Conservation (phyloP, 1,140 invertebrate species). For the Asbolus verrucosus region DNA sequence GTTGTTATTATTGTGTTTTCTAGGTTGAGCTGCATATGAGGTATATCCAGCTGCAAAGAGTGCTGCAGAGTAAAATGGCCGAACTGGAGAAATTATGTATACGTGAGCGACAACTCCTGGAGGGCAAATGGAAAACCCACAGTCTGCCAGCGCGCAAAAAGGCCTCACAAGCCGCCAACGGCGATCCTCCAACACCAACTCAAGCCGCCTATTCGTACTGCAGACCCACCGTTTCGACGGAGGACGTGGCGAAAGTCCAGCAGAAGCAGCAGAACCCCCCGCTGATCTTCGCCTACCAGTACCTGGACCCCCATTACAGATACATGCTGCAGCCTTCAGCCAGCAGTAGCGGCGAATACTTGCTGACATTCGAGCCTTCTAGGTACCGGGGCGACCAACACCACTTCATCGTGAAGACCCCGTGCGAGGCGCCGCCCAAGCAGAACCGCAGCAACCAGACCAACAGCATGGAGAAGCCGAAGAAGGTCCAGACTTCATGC, state of each 20-base stretch:
- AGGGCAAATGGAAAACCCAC: constrained; percentile 89
- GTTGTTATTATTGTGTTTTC: constrained; percentile 44
- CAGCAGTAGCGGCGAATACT: constrained; percentile 73
- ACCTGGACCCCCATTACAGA: constrained; percentile 75
- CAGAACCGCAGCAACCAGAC: constrained; percentile 65
- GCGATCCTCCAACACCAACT: constrained; percentile 64
- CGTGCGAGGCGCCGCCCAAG: constrained; percentile 66
- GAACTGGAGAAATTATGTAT: constrained; percentile 87
- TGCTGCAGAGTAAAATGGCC: constrained; percentile 86
- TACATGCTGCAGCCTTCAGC: constrained; percentile 74
- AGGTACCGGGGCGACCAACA: constrained; percentile 71
- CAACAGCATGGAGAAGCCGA: constrained; percentile 63
- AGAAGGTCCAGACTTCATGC: constrained; percentile 56
- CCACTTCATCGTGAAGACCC: constrained; percentile 74
- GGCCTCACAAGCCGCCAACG: constrained; percentile 68
- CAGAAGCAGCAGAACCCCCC: constrained; percentile 68
- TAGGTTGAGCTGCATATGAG: constrained; percentile 89
- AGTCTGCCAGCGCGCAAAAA: constrained; percentile 86
- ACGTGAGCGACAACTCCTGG: constrained; percentile 84
- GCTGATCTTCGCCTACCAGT: constrained; percentile 76
- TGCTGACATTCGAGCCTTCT: constrained; percentile 75
- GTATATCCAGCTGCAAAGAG: constrained; percentile 88
- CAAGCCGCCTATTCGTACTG: constrained; percentile 68
- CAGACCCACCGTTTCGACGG: constrained; percentile 76
- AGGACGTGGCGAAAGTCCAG: constrained; percentile 73